Evolutionary conservation across 2,797 vertebrate species (phyloP), one percentile per base, ranked within the genome.

Genomic region (Lagodon rhomboides): DNA sequence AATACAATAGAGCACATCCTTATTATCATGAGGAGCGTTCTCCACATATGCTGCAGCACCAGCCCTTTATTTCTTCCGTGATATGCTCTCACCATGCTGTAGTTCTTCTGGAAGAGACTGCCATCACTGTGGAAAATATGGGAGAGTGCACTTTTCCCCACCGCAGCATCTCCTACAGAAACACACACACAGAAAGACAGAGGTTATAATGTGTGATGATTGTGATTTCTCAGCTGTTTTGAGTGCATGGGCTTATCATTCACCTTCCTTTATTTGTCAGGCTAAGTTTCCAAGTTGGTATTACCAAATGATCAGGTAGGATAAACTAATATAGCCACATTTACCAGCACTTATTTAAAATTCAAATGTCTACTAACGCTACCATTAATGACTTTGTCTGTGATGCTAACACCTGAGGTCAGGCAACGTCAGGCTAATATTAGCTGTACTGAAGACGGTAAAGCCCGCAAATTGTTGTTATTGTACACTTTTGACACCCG

Each of bases 31-130:
- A 82, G 50, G 15, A 44, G 27, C 30, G 17, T 46, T 30, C 15
- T 3, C 43, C 15, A 13, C n/a, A 51, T 34, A n/a, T 20, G 56
- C n/a, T 16, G 9, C 25, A n/a, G n/a, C 12, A 16, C 23, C 13
- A 27, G 56, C 62, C 12, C 15, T 58, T 12, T 4, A 34, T 4
- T 56, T 12, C 46, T 11, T 16, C 1, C 1, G 23, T 30, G 12
- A 54, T 15, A 51, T 62, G 30, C 38, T 84, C 91, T 95, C 87
- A 99, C 98, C 96, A 99, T 93, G 4, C 94, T 98, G 89, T 99
- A 99, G 92, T 96, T 99, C 93, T 98, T 99, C 93, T 96, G 97
- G 91, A 98, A 98, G 74, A 97, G 95, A 54, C 95, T 92, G 0
- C 97, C 97, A 6, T 99, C 97, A 3, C 94, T 97, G 70, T 94